phyloP scores from a whole-genome alignment of 64 coral and sea anemone genomes.

The Orbicella faveolata region DNA sequence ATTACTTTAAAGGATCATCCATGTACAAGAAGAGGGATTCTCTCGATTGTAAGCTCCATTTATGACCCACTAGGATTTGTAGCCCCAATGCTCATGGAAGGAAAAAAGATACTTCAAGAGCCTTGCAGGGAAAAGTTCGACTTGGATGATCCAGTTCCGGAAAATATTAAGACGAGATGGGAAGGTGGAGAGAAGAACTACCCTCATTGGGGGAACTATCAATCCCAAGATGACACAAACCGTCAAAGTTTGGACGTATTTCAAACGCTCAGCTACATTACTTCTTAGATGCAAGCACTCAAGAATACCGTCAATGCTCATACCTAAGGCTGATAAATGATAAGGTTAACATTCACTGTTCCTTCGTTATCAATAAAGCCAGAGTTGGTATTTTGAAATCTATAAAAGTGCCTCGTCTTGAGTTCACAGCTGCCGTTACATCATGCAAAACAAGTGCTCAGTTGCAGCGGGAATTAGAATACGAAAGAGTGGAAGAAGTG shows the following conservation, averaged over 20 bases:
- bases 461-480: too few species aligned
- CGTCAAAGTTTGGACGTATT: not conserved
- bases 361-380: too few species aligned
- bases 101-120: conserved; percentile 21
- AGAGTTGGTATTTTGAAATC: too few species aligned
- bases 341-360: too few species aligned
- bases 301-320: conserved; percentile 14
- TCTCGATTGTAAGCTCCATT: conserved; percentile 18
- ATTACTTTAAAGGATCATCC: not conserved
- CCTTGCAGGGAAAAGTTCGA: not conserved
- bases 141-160: conserved; percentile 21
- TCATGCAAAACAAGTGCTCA: too few species aligned
- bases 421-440: too few species aligned
- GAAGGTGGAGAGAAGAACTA: conserved; percentile 5
- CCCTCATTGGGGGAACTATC: not conserved
- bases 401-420: too few species aligned
- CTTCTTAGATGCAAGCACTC: conserved; percentile 21
- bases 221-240: conserved; percentile 15
- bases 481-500: too few species aligned
- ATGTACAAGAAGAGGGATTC: conserved; percentile 7
- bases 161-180: not conserved
- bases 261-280: not conserved
- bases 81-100: not conserved
- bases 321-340: not conserved
- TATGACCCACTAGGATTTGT: conserved; percentile 12